Evolutionary conservation across 2,888 invertebrate species (phyloP), one percentile per base, ranked within the genome.

Genomic region (Rotaria magnacalcarata): DNA sequence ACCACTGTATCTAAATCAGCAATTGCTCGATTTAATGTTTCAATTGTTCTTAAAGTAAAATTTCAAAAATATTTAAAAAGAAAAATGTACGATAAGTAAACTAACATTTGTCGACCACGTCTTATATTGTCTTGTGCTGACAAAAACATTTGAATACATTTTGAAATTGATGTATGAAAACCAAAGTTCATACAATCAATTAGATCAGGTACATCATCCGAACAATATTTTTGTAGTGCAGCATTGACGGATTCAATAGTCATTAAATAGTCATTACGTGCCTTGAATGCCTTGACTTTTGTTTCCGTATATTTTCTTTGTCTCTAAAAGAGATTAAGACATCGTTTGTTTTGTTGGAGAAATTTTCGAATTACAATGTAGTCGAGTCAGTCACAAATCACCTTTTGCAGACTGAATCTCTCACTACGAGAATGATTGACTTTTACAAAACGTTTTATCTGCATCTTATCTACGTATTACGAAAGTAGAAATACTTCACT

Each of bases 171-270:
- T 89, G 95, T 95, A 92, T 96, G 96, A 92, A 96, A 96, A 58
- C 97, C 97, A 90, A 96, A 94, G 92, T 97, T 96, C 95, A 96
- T 96, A 91, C 96, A 96, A 91, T 96, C 95, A 91, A 97, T 95
- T 89, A 97, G 93, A 93, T 97, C 96, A 50, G 95, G 95, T 89
- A 97, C 93, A 92, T 97, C 97, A 91, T 97, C 96, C 56, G 96
- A 95, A 92, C 96, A 97, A 93, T 96, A 97, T 90, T 96, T 96
- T 92, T 96, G 96, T 90, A 97, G 94, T 89, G 96, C 96, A 87
- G 96, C 95, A 92, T 97, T 97, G 88, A 97, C 96, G 50, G 96
- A 96, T 91, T 96, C 96, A 89, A 97, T 93, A 90, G 95, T 95
- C 87, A 97, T 93, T 90, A 95, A 94, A 92, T 97, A 97, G 92